Base-by-base conservation (phyloP, 2,797 vertebrate genomes). In the Bradypus variegatus region DNA sequence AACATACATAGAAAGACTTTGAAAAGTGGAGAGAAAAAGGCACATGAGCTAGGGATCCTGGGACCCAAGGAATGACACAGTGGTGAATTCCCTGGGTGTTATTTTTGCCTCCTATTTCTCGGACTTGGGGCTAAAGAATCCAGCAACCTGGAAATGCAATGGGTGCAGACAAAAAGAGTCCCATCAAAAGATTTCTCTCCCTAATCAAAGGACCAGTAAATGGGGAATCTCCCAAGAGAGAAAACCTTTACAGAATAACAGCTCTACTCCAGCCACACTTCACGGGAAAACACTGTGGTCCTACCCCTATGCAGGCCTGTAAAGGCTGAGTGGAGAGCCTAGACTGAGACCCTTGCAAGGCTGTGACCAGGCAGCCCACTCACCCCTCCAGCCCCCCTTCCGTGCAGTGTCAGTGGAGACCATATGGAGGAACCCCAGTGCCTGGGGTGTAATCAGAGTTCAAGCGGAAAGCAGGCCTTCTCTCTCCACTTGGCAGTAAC, bases 241-340 rank as follows among this genome's bases (percentile, higher is more conserved):
- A n/a, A 58, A 60, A 78, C 36, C 55, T 19, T 55, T 29, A 73
- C 18, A 33, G 38, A 31, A 9, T 65, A 67, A 38, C 7, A 48
- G 10, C 11, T 60, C 15, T 12, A 41, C 48, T 73, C 15, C 13
- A 80, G 19, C 10, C 45, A 62, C 90, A 45, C 16, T 33, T 21
- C 9, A 50, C 23, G 75, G 36, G 29, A n/a, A n/a, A 73, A 33
- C 36, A 16, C 15, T 27, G 29, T 73, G 31, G 4, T 25, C 50
- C 9, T 29, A 14, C 13, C 6, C 18, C 4, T 2, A 77, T 11
- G 1, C 14, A 53, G 2, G 25, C 7, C 1, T 16, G 29, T 48
- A 80, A 69, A 95, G 31, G 21, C 36, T 10, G 45, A 23, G 3
- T 31, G 8, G 11, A n/a, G 41, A 48, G 15, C 4, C 14, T 64